Conservation (phyloP, 2,113 vertebrate species). For the Myodes glareolus region DNA sequence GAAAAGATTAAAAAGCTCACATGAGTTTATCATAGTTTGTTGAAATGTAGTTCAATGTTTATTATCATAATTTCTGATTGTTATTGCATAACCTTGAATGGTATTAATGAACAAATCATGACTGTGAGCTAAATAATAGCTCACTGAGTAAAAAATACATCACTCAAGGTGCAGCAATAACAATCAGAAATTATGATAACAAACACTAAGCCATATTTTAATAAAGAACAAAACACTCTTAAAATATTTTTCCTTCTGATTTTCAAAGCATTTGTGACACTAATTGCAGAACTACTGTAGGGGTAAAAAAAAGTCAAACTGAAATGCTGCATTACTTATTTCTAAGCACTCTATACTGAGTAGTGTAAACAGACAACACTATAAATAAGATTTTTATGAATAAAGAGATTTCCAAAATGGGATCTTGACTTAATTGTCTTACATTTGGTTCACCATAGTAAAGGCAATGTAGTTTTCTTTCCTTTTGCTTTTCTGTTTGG, state of each 20-base stretch:
- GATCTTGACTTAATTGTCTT: not conserved
- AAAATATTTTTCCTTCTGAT: constrained; percentile 67
- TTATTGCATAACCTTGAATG: constrained; percentile 77
- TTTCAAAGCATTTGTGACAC: constrained; percentile 69
- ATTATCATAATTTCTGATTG: constrained; percentile 82
- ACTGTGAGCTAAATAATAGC: constrained; percentile 78
- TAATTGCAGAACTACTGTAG: constrained; percentile 64
- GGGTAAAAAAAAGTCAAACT: not conserved
- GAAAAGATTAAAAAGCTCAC: constrained; percentile 69
- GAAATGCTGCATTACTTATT: constrained; percentile 60
- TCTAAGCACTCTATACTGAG: constrained; percentile 45
- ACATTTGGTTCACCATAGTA: not conserved
- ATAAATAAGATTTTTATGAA: constrained; percentile 29
- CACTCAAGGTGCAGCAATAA: constrained; percentile 68
- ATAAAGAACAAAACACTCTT: constrained; percentile 73
- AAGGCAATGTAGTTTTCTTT: not conserved
- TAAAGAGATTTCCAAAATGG: constrained; percentile 44
- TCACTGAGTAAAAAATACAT: constrained; percentile 76
- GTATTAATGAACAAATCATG: constrained; percentile 77
- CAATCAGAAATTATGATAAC: constrained; percentile 81
- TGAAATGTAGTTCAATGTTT: constrained; percentile 82
- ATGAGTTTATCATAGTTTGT: constrained; percentile 71
- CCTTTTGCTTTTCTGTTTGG: not conserved
- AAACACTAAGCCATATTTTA: constrained; percentile 80
- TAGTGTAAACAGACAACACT: constrained; percentile 38